Base-by-base conservation (phyloP, 1,140 invertebrate genomes). In the Rhyzopertha dominica region DNA sequence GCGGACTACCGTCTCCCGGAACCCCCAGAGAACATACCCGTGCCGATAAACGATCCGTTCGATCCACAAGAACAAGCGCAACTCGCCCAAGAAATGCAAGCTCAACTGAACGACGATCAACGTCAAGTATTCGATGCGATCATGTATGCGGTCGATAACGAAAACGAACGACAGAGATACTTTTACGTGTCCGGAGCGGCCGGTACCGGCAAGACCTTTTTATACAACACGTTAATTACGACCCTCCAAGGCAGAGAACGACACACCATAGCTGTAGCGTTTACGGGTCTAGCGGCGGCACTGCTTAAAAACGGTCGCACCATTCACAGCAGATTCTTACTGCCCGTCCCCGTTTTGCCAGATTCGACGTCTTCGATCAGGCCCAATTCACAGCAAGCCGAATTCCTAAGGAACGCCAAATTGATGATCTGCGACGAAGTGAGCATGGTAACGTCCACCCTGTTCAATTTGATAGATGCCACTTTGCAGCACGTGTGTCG, bases 401-500 rank as follows among this genome's bases (percentile, higher is more conserved):
- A 47, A 36, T 22, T 40, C n/a, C 25, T 46, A 18, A 25, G 42
- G 49, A 50, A 47, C n/a, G 38, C 43, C 12, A 28, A 45, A 36
- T 19, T 65, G 28, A 58, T 62, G 13, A 45, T 66, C 19, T 63
- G 53, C 49, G 60, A 64, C 36, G 63, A 66, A 45, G 59, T 54
- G 1, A 51, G 53, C 3, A 62, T 63, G 60, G 26, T 54, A 9
- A 53, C 47, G n/a, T 17, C 31, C 17, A 51, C 46, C 55, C 53
- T 1, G 13, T 62, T 4, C 31, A 61, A 2, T 22, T 55, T 5
- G 53, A 61, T 38, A 37, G 43, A 31, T 48, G 45, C 36, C 45
- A 35, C 46, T 26, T 43, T 58, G 16, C 37, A 35, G 18, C 47
- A 55, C 34, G 37, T 58, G 44, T 42, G 30, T 26, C 38, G 18